Evolutionary conservation across 2,113 vertebrate species (phyloP).

Genomic region (Agapornis roseicollis): DNA sequence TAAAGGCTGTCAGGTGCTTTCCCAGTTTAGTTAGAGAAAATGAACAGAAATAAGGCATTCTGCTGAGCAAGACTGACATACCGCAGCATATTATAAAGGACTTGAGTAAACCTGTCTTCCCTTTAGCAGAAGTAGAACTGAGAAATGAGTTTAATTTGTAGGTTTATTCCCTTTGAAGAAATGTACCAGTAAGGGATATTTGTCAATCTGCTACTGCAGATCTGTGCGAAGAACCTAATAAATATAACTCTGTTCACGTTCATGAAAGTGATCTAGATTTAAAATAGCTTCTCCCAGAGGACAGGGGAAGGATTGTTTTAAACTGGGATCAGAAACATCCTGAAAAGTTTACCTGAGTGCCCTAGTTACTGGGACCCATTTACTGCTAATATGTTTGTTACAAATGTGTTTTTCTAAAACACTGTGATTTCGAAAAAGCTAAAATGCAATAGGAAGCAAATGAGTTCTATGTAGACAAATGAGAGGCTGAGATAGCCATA

Average conservation of each 20-base stretch:
- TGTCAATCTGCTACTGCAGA: not conserved
- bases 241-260: not conserved
- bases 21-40: not conserved
- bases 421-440: not conserved
- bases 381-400: not conserved
- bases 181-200: not conserved
- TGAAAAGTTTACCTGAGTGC: not conserved
- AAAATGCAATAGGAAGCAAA: not conserved
- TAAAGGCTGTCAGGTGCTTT: not conserved
- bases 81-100: not conserved
- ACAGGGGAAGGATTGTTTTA: not conserved
- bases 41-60: not conserved
- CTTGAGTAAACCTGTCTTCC: not conserved
- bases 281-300: conserved; percentile 34
- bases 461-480: not conserved
- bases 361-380: not conserved
- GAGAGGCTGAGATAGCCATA: not conserved
- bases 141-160: conserved; percentile 8
- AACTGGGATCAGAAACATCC: not conserved
- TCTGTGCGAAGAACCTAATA: conserved; percentile 3
- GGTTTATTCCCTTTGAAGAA: not conserved
- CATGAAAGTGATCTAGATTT: conserved; percentile 29
- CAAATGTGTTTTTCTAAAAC: not conserved
- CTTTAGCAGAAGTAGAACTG: not conserved
- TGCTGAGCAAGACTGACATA: not conserved